Percentiles rank a stretch among this genome's conserved stretches.
Conservation (phyloP, 2,888 invertebrate species). For the Scaptomyza cyrtandrae region DNA sequence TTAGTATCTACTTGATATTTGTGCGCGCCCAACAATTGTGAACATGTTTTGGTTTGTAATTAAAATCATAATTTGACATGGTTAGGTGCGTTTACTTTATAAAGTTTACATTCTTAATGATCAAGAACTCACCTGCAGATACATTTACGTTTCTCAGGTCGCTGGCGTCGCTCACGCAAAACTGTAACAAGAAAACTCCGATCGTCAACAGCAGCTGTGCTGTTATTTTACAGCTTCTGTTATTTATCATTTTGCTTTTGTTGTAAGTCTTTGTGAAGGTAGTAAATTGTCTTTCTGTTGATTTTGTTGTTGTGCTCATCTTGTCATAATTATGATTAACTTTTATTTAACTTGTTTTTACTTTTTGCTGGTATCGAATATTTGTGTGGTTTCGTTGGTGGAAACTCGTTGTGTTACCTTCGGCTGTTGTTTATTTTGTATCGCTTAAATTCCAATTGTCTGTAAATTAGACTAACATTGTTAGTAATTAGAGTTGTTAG, state of each 20-base stretch:
- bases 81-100: too few species aligned
- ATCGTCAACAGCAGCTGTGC: slow-evolving; percentile 36
- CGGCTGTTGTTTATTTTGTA: slow-evolving; percentile 24
- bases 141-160: slow-evolving; percentile 20
- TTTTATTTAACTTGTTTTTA: slow-evolving; percentile 52
- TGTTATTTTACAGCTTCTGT: slow-evolving; percentile 32
- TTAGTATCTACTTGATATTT: slow-evolving; percentile 37
- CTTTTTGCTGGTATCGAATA: slow-evolving; percentile 13
- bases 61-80: not conserved
- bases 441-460: slow-evolving; percentile 33
- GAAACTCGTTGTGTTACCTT: slow-evolving; percentile 21
- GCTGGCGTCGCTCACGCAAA: slow-evolving; percentile 8
- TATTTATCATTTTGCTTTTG: slow-evolving; percentile 15
- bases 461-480: slow-evolving; percentile 44
- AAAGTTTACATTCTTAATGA: not conserved
- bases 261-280: slow-evolving; percentile 17
- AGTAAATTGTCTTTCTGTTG: slow-evolving; percentile 23
- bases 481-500: slow-evolving; percentile 25
- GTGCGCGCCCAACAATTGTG: slow-evolving; percentile 30
- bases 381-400: slow-evolving; percentile 15
- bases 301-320: slow-evolving; percentile 49
- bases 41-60: slow-evolving; percentile 6
- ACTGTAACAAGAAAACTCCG: slow-evolving; percentile 32
- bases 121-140: slow-evolving; percentile 35
- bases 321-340: slow-evolving; percentile 71